These are phyloP conservation scores for Hylia prasina DNA, from an alignment of 2,113 vertebrate genomes.

Conservation along the genomic window DNA sequence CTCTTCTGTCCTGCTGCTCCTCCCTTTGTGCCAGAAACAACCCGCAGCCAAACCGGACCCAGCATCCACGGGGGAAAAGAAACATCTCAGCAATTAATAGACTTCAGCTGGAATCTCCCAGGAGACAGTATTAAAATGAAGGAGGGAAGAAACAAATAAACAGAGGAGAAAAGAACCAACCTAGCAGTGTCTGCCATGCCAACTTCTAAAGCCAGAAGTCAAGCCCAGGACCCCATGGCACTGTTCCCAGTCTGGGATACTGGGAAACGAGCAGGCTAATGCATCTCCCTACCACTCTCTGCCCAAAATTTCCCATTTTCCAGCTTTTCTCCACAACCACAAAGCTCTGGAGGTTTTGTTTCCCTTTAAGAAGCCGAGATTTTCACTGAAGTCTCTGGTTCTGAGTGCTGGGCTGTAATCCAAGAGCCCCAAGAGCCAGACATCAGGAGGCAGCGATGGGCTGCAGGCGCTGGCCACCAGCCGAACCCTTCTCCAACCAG, in stretches of 20 bases:
- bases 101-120: slow-evolving; percentile 32
- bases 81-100: slow-evolving; percentile 17
- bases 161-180: neutral
- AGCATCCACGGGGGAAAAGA: neutral
- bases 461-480: neutral
- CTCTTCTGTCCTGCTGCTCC: neutral
- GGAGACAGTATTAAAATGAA: slow-evolving; percentile 15
- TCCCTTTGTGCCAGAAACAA: neutral
- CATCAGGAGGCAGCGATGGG: neutral
- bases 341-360: neutral
- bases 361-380: neutral
- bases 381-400: neutral
- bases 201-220: neutral
- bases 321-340: neutral
- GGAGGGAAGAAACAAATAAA: slow-evolving; percentile 21
- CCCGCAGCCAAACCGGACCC: neutral
- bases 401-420: neutral
- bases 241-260: neutral
- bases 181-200: neutral
- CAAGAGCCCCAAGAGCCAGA: neutral
- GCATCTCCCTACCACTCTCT: neutral
- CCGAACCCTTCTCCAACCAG: neutral
- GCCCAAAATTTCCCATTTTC: neutral
- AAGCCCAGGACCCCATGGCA: neutral
- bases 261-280: neutral